Percentiles rank a stretch among this genome's conserved stretches.
Conservation (phyloP, 53 echinoderm and acorn worm species). For the Glandiceps talaboti region DNA sequence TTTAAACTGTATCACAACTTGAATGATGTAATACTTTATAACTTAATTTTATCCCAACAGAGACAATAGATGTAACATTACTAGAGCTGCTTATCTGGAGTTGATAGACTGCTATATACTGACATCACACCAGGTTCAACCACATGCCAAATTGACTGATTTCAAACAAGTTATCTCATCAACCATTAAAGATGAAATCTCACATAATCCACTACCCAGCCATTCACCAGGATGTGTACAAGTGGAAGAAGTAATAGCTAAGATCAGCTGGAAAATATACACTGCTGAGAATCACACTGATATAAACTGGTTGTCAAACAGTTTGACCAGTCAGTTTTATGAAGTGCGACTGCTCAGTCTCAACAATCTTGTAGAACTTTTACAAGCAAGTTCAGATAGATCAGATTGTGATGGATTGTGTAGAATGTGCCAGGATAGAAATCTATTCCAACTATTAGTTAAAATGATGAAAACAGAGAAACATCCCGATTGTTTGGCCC, state of each 20-base stretch:
- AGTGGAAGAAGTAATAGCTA: background rate
- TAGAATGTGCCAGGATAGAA: background rate
- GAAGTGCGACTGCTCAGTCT: conserved; percentile 51
- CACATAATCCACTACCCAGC: conserved; percentile 10
- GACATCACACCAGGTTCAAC: background rate
- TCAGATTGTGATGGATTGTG: background rate
- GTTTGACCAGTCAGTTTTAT: conserved; percentile 16
- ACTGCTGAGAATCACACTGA: background rate
- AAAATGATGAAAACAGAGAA: background rate
- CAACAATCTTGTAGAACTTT: conserved; percentile 19
- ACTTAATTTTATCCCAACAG: conserved; percentile 24
- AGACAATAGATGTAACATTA: conserved; percentile 48
- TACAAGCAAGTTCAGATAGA: background rate
- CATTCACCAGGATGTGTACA: background rate
- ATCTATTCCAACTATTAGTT: background rate
- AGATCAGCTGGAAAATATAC: background rate
- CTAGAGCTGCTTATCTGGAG: conserved; percentile 54
- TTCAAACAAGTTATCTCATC: background rate
- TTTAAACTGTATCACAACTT: too few relatives aligned
- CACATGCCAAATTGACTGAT: background rate
- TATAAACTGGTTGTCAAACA: background rate
- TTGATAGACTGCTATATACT: conserved; percentile 34
- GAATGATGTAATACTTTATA: too few relatives aligned
- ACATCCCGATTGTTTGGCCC: background rate
- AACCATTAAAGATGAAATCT: background rate